Evolutionary conservation across 2,113 vertebrate species (phyloP), one percentile per base, ranked within the genome.

Genomic region (human (Homo sapiens)): DNA sequence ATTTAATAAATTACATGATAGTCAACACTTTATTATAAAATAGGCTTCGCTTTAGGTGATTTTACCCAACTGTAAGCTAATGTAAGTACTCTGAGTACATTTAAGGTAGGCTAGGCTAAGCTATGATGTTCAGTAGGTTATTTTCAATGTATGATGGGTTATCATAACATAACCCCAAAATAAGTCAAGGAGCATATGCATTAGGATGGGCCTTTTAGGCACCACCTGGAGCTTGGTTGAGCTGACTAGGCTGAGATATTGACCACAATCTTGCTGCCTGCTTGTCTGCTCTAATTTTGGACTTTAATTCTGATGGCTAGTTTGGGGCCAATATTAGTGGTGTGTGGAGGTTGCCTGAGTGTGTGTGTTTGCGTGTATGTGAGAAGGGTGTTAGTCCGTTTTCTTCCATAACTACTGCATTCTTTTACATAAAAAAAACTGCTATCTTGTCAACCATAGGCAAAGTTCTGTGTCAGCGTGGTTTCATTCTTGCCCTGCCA

Each of bases 261-360:
- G n/a, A 88, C 20, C 23, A 27, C 20, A 61, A 1, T 82, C 76
- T 85, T 70, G 11, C 38, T 90, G 38, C 14, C 27, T 85, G 66
- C 40, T 81, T 89, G 22, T 61, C 68, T 86, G 57, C 8, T 35
- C 30, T 78, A 82, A 79, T 82, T 94, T 83, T 91, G 48, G 5
- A 57, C 25, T 95, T 96, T 17, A 92, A 8, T 93, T 95, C 20
- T 89, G 78, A 91, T 68, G 45, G 22, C 45, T 89, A 27, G 40
- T 79, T 96, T 96, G 18, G 45, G 27, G 9, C 32, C 61, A 59
- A 45, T 68, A 68, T 3, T 17, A 14, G 27, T 45, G 76, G 55
- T 81, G 6, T 32, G 18, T 85, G 35, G 61, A 76, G 70, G 50
- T 45, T 22, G 55, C n/a, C 27, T 76, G 32, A 30, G 16, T 88